Evolutionary conservation across 2,888 invertebrate species (phyloP).

Genomic region (Dynastes tityus): DNA sequence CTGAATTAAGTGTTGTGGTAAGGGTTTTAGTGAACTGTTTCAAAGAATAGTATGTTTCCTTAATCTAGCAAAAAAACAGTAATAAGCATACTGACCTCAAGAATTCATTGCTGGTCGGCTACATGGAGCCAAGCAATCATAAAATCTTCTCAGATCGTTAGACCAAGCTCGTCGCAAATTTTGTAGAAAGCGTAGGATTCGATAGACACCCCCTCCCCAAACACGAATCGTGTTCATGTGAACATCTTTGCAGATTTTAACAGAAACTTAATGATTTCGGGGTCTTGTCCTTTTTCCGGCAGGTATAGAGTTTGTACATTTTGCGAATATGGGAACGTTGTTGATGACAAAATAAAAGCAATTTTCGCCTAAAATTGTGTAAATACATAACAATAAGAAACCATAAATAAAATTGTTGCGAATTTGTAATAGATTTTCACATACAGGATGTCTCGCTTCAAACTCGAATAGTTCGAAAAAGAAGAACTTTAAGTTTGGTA

Average conservation of each 20-base stretch:
- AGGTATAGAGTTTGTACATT: conserved; percentile 98
- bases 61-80: background rate
- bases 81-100: conserved; percentile 71
- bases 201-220: conserved; percentile 98
- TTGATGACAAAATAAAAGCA: conserved; percentile 90
- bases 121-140: conserved; percentile 97
- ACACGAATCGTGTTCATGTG: conserved; percentile 96
- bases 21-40: too few relatives aligned
- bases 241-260: conserved; percentile 81
- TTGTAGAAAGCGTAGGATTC: conserved; percentile 93
- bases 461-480: background rate
- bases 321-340: conserved; percentile 90
- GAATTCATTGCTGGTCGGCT: conserved; percentile 84
- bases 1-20: too few relatives aligned
- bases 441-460: background rate
- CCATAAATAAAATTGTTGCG: too few relatives aligned
- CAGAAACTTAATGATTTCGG: conserved; percentile 76
- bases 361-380: conserved; percentile 19
- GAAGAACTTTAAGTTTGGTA: background rate
- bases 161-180: conserved; percentile 89
- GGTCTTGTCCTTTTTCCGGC: conserved; percentile 80
- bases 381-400: background rate
- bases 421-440: too few relatives aligned
- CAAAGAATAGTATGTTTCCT: background rate
- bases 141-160: conserved; percentile 98